Conservation (phyloP, 2,888 invertebrate species). For the Petrolisthes manimaculis region DNA sequence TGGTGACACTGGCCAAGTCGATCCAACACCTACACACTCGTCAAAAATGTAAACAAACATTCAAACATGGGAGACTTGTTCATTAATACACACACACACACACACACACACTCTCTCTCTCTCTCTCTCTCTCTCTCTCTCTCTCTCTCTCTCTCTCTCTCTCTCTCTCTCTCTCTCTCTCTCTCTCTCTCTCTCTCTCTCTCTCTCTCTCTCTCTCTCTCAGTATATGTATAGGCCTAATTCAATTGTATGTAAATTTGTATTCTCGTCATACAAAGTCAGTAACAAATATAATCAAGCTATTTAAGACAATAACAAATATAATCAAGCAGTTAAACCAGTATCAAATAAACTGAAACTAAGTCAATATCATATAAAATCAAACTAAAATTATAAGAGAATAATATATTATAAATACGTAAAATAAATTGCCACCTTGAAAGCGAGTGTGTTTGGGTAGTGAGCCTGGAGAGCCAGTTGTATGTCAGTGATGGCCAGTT, state of each 20-base stretch:
- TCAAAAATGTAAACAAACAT: too few species aligned
- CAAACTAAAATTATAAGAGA: too few species aligned
- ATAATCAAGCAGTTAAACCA: too few species aligned
- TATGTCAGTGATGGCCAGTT: conserved; percentile 63
- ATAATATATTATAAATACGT: too few species aligned
- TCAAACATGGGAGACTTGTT: background rate
- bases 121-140: conserved; percentile 20
- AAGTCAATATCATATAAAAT: too few species aligned
- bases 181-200: background rate
- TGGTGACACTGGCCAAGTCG: conserved; percentile 57
- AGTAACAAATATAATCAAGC: too few species aligned
- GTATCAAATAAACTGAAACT: too few species aligned
- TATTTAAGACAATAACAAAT: too few species aligned
- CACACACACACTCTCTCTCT: background rate
- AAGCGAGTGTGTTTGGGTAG: conserved; percentile 55
- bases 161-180: background rate
- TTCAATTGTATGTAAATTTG: too few species aligned
- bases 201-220: background rate
- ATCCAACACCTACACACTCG: conserved; percentile 53
- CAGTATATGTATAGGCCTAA: background rate
- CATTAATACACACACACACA: background rate
- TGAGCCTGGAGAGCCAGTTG: conserved; percentile 33
- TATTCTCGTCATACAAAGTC: too few species aligned
- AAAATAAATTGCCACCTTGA: conserved; percentile 39
- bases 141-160: too few species aligned